phyloP scores from a whole-genome alignment of 2,797 vertebrate species.

The Siniperca undulata region DNA sequence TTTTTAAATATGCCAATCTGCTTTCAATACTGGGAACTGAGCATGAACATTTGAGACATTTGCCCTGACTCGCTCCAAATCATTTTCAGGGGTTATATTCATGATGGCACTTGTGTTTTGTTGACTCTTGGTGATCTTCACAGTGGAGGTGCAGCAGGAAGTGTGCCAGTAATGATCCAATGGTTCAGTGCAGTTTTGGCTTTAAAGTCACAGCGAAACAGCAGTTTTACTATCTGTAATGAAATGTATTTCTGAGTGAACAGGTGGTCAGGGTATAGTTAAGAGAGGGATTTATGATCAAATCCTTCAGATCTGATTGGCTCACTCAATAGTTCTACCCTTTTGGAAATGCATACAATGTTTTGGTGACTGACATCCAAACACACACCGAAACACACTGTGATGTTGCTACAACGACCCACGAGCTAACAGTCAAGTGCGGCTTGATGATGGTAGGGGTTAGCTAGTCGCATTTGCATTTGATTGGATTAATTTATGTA shows the following conservation, averaged over 20 bases:
- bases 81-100: background rate
- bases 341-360: background rate
- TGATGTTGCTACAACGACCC: background rate
- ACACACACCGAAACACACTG: background rate
- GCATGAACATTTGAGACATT: slow-evolving; percentile 14
- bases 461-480: background rate
- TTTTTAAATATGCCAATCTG: background rate
- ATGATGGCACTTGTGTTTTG: slow-evolving; percentile 2
- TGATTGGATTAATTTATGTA: background rate
- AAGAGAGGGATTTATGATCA: background rate
- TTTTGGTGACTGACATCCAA: background rate
- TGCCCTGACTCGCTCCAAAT: background rate
- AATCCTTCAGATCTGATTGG: slow-evolving; percentile 4
- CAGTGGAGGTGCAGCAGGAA: slow-evolving; percentile 8
- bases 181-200: background rate
- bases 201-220: slow-evolving; percentile 4
- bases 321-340: background rate
- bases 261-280: background rate
- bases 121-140: slow-evolving; percentile 1
- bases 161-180: too few species aligned
- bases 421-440: background rate
- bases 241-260: background rate
- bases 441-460: background rate
- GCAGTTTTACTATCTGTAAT: background rate
- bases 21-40: slow-evolving; percentile 6